phyloP scores from a whole-genome alignment of 2,888 invertebrate species.

The Trichogramma dendrolimi region DNA sequence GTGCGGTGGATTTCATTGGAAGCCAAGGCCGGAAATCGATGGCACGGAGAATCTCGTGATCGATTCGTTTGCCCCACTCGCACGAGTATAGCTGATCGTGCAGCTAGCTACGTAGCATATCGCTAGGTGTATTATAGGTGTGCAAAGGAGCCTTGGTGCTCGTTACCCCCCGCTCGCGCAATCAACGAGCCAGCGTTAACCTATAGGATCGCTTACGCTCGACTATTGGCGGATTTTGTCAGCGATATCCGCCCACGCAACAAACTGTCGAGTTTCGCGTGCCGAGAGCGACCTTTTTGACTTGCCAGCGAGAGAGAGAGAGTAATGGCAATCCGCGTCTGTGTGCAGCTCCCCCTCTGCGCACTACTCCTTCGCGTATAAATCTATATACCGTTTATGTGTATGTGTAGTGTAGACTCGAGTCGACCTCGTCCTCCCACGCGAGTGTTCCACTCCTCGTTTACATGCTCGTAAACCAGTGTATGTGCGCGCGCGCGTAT shows the following conservation, averaged over 20 bases:
- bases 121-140: slow-evolving; percentile 33
- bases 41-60: no score
- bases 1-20: no score
- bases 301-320: no score
- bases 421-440: slow-evolving; percentile 3
- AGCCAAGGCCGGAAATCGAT: no score
- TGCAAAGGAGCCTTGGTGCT: slow-evolving; percentile 39
- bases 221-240: slow-evolving; percentile 51
- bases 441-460: background rate
- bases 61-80: no score
- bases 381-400: no score
- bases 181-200: slow-evolving; percentile 37
- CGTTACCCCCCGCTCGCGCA: slow-evolving; percentile 28
- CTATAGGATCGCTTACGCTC: slow-evolving; percentile 51
- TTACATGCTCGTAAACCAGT: background rate
- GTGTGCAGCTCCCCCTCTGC: slow-evolving; percentile 9
- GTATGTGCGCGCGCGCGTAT: background rate
- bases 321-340: background rate
- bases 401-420: background rate
- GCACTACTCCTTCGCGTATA: background rate
- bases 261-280: background rate
- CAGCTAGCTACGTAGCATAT: no score
- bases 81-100: no score
- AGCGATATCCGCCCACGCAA: slow-evolving; percentile 51
- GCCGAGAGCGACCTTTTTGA: slow-evolving; percentile 17